phyloP scores from a whole-genome alignment of 2,797 vertebrate species.

The Podarcis lilfordi region DNA sequence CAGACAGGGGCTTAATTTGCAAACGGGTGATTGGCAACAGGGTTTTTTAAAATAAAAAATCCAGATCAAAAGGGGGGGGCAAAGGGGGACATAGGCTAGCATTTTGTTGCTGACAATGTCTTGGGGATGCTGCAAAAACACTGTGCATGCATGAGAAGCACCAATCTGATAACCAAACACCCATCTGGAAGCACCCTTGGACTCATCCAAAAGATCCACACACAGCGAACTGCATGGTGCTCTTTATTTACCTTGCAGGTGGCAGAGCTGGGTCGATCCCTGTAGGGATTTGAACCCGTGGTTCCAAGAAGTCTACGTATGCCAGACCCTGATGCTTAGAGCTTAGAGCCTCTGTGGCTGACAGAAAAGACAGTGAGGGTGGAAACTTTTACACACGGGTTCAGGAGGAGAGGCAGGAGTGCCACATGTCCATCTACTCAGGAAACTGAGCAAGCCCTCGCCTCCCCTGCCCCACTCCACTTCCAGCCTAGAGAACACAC shows the following conservation, averaged over 20 bases:
- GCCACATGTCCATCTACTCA: constrained; percentile 14
- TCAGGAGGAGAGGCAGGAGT: constrained; percentile 45
- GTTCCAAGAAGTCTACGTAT: constrained; percentile 56
- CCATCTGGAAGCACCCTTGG: background rate
- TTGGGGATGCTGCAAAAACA: no score
- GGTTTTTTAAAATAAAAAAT: no score
- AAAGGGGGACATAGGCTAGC: no score
- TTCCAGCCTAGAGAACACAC: accelerated
- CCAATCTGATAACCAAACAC: no score
- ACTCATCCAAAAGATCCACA: constrained; percentile 50
- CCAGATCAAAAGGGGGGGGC: no score
- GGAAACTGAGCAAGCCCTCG: accelerated
- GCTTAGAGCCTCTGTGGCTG: constrained; percentile 64
- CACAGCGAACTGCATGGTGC: constrained; percentile 22
- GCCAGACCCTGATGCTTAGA: constrained; percentile 57
- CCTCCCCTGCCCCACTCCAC: background rate
- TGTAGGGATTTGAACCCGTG: constrained; percentile 57
- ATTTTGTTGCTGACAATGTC: no score
- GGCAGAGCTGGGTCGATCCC: constrained; percentile 58
- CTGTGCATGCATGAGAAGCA: no score
- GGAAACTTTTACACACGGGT: constrained; percentile 43
- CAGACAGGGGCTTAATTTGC: no score
- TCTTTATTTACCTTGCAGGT: constrained; percentile 56
- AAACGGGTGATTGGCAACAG: no score
- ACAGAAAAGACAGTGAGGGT: constrained; percentile 58